These are phyloP conservation scores for Cryptotermes secundus DNA, from an alignment of 1,140 invertebrate genomes.

Conservation along the genomic window DNA sequence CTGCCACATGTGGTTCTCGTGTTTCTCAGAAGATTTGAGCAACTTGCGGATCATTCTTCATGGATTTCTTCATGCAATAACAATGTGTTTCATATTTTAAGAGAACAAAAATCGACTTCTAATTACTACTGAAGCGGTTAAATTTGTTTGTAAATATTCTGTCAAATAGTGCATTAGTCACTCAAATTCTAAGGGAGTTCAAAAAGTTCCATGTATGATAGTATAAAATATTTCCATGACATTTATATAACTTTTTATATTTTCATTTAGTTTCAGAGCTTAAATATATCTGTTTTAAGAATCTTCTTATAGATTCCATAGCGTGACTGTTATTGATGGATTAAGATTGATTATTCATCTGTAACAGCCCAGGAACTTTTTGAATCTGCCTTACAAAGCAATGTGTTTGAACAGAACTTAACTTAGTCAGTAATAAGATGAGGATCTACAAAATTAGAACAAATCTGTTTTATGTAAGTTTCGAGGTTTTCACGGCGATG, in stretches of 20 bases:
- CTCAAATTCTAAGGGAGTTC: not conserved
- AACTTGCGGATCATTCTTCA: no score
- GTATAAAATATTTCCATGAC: not conserved
- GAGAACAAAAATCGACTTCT: no score
- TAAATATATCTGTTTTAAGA: not conserved
- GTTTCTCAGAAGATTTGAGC: no score
- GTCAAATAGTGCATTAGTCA: not conserved
- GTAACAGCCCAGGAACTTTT: not conserved
- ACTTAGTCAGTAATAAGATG: not conserved
- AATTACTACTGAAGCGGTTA: no score
- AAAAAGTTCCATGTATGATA: not conserved
- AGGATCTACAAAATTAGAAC: not conserved
- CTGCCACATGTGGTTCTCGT: no score
- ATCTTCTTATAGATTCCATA: not conserved
- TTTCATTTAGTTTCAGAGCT: not conserved
- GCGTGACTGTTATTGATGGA: not conserved
- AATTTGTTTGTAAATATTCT: not conserved
- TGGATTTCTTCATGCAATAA: no score
- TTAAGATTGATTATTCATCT: not conserved
- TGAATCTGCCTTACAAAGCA: not conserved
- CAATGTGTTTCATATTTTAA: no score
- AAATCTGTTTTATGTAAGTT: no score
- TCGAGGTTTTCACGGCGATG: no score
- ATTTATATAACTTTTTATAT: not conserved
- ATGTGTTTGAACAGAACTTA: not conserved